Base-by-base conservation (phyloP, 2,888 invertebrate genomes). In the Clanis bilineata region DNA sequence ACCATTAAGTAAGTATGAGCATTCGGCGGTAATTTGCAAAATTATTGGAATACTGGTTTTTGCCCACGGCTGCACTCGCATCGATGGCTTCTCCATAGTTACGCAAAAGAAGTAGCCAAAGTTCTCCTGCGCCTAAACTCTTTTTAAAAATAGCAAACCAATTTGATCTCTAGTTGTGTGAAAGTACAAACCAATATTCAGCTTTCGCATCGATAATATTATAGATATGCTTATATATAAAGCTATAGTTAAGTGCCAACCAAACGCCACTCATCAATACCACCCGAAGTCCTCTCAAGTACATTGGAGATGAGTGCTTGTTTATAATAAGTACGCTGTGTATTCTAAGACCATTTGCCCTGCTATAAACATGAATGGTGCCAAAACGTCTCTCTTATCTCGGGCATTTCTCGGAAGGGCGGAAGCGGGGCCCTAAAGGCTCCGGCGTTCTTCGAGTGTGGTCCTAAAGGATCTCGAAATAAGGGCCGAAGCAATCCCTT, bases 301-400 rank as follows among this genome's bases (percentile, higher is more conserved):
- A 80, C 77, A 76, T 76, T 76, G 70, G 77, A 67, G 73, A 77
- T 81, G 77, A 77, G 78, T 79, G 80, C 86, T 90, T 90, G 86
- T 90, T 90, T 88, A 88, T 88, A 91, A 90, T 88, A 90, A 91
- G 90, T 86, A 76, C 85, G 86, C 84, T 83, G 84, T 83, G 84
- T 88, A 88, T 88, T 90, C 85, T 89, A 86, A 82, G 82, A 84
- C 86, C 88, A 90, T 91, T 92, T 89, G 86, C 83, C 87, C 86
- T 74, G 88, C 88, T 79, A 91, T 92, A 90, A 92, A 91, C 91
- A 90, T 90, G 88, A 92, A 92, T 90, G 89, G 91, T 84, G 89
- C 85, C 89, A 89, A 90, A 92, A 91, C 87, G 90, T 90, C 90
- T 90, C 88, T 90, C 92, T 92, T 92, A 92, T 92, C 92, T 91